phyloP scores from a whole-genome alignment of 1,140 invertebrate genomes.

The Lasioglossum albipes region DNA sequence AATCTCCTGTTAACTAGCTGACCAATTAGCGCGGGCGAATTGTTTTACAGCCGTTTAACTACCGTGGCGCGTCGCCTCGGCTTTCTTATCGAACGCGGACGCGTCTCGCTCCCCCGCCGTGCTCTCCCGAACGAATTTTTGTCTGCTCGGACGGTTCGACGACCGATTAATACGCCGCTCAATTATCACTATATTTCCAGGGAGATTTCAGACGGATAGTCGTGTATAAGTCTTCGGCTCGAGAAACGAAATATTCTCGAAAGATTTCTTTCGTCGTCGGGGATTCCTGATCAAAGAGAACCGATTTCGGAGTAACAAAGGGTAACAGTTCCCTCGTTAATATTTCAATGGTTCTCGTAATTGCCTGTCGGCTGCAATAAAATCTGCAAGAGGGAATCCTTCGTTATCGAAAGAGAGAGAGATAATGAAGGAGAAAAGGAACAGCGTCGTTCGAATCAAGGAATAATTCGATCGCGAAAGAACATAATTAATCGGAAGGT shows the following conservation, averaged over 20 bases:
- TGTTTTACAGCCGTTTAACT: neutral
- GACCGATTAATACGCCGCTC: too few relatives aligned
- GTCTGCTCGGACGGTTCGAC: too few relatives aligned
- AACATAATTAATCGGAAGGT: neutral
- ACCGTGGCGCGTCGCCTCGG: too few relatives aligned
- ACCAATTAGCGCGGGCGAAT: neutral
- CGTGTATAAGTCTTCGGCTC: too few relatives aligned
- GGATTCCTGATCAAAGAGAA: neutral
- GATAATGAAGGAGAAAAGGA: too few relatives aligned
- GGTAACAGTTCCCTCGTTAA: neutral
- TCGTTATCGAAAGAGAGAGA: neutral
- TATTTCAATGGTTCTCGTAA: neutral
- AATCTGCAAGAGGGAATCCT: neutral
- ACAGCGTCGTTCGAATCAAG: neutral
- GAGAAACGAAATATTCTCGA: too few relatives aligned
- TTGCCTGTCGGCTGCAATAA: neutral
- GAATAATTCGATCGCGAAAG: slow-evolving; percentile 40
- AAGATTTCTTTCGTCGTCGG: too few relatives aligned
- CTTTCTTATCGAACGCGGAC: too few relatives aligned
- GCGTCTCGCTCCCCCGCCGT: too few relatives aligned
- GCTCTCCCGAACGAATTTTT: too few relatives aligned
- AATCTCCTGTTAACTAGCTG: neutral
- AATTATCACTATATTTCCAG: too few relatives aligned
- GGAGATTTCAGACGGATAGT: too few relatives aligned
- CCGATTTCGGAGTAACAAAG: neutral